Base-by-base conservation (phyloP, 2,888 invertebrate species). In the Netelia fuscicornis region DNA sequence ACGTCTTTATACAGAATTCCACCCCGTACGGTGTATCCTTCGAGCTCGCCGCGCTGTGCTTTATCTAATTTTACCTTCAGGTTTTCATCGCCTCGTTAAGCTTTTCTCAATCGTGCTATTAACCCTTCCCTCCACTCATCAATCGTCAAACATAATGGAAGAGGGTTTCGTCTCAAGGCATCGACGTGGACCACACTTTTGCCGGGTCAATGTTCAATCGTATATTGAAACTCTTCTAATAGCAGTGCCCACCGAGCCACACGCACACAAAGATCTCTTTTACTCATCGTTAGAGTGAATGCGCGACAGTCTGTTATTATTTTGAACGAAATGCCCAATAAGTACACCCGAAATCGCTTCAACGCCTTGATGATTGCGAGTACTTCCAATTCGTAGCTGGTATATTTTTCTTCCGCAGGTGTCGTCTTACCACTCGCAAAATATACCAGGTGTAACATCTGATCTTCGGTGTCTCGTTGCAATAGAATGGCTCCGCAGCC, bases 281-380 rank as follows among this genome's bases (percentile, higher is more conserved):
- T 90, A 1, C 67, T 82, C 84, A 89, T 86, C 0, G 89, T 86
- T 74, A 87, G 68, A 13, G 84, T 74, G 48, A 89, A 84, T 0
- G 88, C 87, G 42, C 75, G 76, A 67, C 89, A 89, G 79, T 90
- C 89, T 5, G 87, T 90, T 8, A 89, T 81, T 8, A 90, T 85
- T 13, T 79, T 85, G 64, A 90, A 90, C 3, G 76, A 67, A 56
- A 86, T 86, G 9, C 89, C 89, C 9, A 87, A 44, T 10, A 91
- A 56, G 77, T 90, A 90, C 1, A 89, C 85, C 9, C 88, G 70
- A 64, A 90, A 90, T 30, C 86, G 87, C n/a, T 87, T 82, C 10
- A 89, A 58, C 2, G 89, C 87, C 30, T 81, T 88, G 0, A 90
- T 62, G 0, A 89, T 83, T 0, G 89, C 90, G 1, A 90, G 82